phyloP scores from a whole-genome alignment of 1,140 invertebrate genomes.

The Tetraneura akinire region DNA sequence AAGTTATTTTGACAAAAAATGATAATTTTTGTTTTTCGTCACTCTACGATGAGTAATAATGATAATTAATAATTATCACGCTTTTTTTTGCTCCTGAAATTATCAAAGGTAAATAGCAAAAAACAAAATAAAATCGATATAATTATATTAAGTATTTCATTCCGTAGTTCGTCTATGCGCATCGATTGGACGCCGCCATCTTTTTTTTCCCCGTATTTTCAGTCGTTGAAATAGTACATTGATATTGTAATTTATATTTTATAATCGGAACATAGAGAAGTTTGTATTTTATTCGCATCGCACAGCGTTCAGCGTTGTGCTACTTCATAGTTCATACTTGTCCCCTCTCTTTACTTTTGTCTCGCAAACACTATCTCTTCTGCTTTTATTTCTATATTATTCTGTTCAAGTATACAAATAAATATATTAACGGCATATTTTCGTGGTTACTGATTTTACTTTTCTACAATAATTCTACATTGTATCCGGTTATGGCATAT shows the following conservation, averaged over 20 bases:
- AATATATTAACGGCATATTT: too few relatives aligned
- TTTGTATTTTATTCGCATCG: neutral
- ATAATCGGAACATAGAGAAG: neutral
- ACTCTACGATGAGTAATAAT: neutral
- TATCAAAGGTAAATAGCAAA: conserved; percentile 18
- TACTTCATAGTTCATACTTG: neutral
- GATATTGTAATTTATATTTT: neutral
- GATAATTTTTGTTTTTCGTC: neutral
- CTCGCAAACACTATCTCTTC: neutral
- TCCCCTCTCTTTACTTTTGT: neutral
- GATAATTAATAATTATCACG: neutral
- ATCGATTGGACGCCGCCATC: conserved; percentile 38
- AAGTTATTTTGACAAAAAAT: conserved; percentile 34
- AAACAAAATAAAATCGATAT: conserved; percentile 6
- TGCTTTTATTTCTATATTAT: too few relatives aligned
- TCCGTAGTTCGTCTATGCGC: conserved; percentile 32
- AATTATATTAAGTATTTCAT: neutral
- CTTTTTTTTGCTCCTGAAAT: neutral
- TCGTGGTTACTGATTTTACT: too few relatives aligned
- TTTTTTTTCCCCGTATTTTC: conserved; percentile 11
- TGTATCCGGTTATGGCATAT: too few relatives aligned
- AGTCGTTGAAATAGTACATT: too few relatives aligned
- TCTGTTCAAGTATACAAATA: too few relatives aligned
- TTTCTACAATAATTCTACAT: too few relatives aligned
- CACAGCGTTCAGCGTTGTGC: conserved; percentile 23